A percentile compares a stretch with the other conserved stretches of the same genome.
These are phyloP conservation scores for Girardinus metallicus DNA, from an alignment of 2,797 vertebrate species.

Conservation along the genomic window DNA sequence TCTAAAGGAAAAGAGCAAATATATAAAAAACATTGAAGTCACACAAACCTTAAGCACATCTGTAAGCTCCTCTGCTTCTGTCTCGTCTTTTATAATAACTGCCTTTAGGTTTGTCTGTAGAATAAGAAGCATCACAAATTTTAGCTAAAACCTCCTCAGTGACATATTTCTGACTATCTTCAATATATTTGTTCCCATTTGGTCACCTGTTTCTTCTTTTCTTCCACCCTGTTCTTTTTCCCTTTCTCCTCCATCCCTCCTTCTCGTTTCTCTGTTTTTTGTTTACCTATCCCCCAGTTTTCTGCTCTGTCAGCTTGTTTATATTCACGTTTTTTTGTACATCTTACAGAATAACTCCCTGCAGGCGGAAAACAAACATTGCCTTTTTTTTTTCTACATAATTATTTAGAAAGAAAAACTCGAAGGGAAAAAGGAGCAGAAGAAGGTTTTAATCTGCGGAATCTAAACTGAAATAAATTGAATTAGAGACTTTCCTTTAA, in stretches of 20 bases:
- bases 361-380: slow-evolving; percentile 34
- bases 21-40: not conserved
- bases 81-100: not conserved
- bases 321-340: slow-evolving; percentile 42
- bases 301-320: slow-evolving; percentile 70
- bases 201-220: not conserved
- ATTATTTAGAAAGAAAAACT: slow-evolving; percentile 22
- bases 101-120: not conserved
- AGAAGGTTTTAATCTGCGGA: slow-evolving; percentile 50
- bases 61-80: not conserved
- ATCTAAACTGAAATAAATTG: slow-evolving; percentile 57
- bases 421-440: slow-evolving; percentile 14
- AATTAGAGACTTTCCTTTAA: slow-evolving; percentile 60
- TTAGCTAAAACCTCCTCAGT: fast-evolving
- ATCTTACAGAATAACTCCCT: slow-evolving; percentile 54
- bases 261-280: not conserved
- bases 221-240: not conserved
- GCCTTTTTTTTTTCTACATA: slow-evolving; percentile 22
- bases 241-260: not conserved
- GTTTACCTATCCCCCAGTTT: slow-evolving; percentile 49
- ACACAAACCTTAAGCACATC: not conserved
- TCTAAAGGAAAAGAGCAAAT: not conserved
- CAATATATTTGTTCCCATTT: not conserved
- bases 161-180: not conserved
- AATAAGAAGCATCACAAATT: not conserved